Evolutionary conservation across 2,888 invertebrate species (phyloP).

Genomic region (Drosophila greeni): DNA sequence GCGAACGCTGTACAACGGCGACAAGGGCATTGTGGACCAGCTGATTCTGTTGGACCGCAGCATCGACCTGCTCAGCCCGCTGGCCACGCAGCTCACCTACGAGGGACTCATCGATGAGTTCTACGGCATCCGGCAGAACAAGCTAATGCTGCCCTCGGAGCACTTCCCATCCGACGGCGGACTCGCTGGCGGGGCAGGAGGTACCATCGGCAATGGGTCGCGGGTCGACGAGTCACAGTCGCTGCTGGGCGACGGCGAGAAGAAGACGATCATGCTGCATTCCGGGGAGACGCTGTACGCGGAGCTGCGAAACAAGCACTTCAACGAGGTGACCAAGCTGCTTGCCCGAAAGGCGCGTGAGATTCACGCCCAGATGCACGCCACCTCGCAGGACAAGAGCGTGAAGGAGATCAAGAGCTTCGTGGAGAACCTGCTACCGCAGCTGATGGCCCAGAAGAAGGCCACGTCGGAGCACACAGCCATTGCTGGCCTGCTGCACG

Average conservation of each 20-base stretch:
- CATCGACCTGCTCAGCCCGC: constrained; percentile 93
- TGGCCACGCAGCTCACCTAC: constrained; percentile 97
- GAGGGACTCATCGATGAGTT: constrained; percentile 98
- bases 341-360: constrained; percentile 91
- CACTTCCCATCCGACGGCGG: constrained; percentile 82
- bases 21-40: constrained; percentile 88
- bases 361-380: constrained; percentile 91
- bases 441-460: constrained; percentile 91
- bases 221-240: constrained; percentile 50
- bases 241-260: constrained; percentile 80
- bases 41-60: constrained; percentile 93
- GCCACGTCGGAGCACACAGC: constrained; percentile 93
- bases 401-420: constrained; percentile 97
- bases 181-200: background rate
- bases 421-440: constrained; percentile 89
- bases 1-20: constrained; percentile 77
- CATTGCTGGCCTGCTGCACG: constrained; percentile 95
- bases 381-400: constrained; percentile 90
- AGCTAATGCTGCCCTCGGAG: constrained; percentile 90
- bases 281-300: constrained; percentile 93
- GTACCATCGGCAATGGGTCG: constrained; percentile 1
- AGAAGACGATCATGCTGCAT: constrained; percentile 88
- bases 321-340: constrained; percentile 91
- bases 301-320: constrained; percentile 95
- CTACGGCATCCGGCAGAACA: constrained; percentile 89